A percentile compares a stretch with the other conserved stretches of the same genome.
These are phyloP conservation scores for Drosophila rubida DNA, from an alignment of 2,888 invertebrate genomes.

Conservation along the genomic window DNA sequence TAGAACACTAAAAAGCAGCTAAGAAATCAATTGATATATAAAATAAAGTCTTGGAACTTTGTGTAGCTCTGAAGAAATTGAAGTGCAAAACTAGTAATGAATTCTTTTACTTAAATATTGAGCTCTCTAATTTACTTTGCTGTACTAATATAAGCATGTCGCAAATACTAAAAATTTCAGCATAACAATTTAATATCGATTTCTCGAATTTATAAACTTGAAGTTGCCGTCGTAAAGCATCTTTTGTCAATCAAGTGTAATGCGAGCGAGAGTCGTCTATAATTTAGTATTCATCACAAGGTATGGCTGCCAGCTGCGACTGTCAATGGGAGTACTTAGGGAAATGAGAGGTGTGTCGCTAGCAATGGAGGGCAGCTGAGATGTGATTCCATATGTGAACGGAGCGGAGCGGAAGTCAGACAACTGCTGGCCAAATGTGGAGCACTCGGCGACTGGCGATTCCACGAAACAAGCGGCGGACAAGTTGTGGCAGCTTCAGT, in stretches of 20 bases:
- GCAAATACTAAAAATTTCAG: too few relatives aligned
- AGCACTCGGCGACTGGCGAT: constrained; percentile 54
- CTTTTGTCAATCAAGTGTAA: not conserved
- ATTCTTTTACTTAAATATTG: too few relatives aligned
- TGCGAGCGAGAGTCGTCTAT: not conserved
- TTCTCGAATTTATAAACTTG: too few relatives aligned
- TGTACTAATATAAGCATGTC: too few relatives aligned
- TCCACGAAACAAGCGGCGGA: constrained; percentile 56
- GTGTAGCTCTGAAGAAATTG: too few relatives aligned
- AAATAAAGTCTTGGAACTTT: too few relatives aligned
- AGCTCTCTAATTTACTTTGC: too few relatives aligned
- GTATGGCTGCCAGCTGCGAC: constrained; percentile 2
- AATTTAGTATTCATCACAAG: constrained; percentile 5
- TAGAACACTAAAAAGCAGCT: too few relatives aligned
- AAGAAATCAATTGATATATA: too few relatives aligned
- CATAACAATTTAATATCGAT: too few relatives aligned
- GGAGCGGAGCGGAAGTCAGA: constrained; percentile 57
- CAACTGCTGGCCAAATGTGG: constrained; percentile 57
- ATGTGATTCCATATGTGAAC: constrained; percentile 34
- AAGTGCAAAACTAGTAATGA: too few relatives aligned
- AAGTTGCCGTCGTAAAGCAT: too few relatives aligned
- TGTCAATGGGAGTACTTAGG: constrained; percentile 1
- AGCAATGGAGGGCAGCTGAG: constrained; percentile 30
- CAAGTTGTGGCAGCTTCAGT: constrained; percentile 41
- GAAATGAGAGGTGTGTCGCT: constrained; percentile 14